These are phyloP conservation scores for Apantesis nais DNA, from an alignment of 2,888 invertebrate genomes.

Conservation along the genomic window DNA sequence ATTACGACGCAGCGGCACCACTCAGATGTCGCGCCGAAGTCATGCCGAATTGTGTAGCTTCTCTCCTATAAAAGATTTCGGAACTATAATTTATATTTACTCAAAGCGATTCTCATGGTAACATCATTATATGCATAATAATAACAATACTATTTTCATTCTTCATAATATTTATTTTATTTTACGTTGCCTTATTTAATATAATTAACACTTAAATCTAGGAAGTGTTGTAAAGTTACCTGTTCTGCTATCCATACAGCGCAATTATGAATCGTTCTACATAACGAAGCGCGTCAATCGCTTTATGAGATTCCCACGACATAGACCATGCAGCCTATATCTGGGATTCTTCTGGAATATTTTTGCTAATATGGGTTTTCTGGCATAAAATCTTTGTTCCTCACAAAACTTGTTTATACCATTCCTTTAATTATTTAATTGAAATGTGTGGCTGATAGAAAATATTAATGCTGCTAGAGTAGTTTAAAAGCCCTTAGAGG, in stretches of 20 bases:
- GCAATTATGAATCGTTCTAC: slow-evolving; percentile 66
- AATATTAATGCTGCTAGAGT: not conserved
- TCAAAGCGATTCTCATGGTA: no score
- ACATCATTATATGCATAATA: no score
- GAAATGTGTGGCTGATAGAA: no score
- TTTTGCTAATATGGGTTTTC: not conserved
- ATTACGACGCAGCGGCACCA: no score
- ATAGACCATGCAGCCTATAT: slow-evolving; percentile 19
- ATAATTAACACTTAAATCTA: not conserved
- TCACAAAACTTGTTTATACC: no score
- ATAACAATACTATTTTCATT: no score
- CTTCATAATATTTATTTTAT: no score
- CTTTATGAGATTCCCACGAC: slow-evolving; percentile 65
- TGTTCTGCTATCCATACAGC: slow-evolving; percentile 52
- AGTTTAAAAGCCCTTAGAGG: slow-evolving; percentile 42
- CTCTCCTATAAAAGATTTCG: no score
- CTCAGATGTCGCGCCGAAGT: no score
- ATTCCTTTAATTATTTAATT: no score
- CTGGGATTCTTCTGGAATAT: slow-evolving; percentile 15
- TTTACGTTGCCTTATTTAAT: not conserved
- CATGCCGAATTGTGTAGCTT: no score
- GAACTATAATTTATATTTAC: no score
- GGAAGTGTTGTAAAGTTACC: slow-evolving; percentile 31
- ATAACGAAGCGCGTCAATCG: slow-evolving; percentile 67
- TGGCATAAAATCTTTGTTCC: not conserved